Conservation (phyloP, 1,140 invertebrate species). For the Dendroctonus valens region DNA sequence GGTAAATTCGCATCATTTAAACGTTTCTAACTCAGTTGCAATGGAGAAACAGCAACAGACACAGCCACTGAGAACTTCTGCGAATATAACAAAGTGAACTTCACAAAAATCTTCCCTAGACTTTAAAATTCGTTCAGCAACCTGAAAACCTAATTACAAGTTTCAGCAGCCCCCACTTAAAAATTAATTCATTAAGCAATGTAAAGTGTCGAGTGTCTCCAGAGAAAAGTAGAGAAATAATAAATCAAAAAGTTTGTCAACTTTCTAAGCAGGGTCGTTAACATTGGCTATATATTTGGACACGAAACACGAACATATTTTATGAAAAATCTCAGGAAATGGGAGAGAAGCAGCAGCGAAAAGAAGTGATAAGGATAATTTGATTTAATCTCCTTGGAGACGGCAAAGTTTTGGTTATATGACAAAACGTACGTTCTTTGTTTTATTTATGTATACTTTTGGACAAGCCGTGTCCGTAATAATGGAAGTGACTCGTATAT, state of each 20-base stretch:
- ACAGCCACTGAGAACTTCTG: no score
- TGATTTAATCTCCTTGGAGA: constrained; percentile 29
- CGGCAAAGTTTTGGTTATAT: constrained; percentile 23
- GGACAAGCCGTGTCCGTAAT: constrained; percentile 12
- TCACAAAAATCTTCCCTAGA: no score
- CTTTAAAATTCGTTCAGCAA: no score
- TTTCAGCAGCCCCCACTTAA: neutral
- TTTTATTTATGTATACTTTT: constrained; percentile 22
- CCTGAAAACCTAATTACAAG: no score
- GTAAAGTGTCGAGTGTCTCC: neutral
- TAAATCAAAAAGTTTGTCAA: constrained; percentile 25
- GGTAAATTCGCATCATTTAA: no score
- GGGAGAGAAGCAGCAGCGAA: neutral
- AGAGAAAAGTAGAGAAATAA: neutral
- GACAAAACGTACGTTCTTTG: constrained; percentile 22
- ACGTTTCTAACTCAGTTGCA: no score
- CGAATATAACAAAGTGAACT: no score
- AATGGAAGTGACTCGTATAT: constrained; percentile 12
- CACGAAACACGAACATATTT: constrained; percentile 17
- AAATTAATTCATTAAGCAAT: constrained; percentile 4
- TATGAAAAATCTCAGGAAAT: constrained; percentile 21
- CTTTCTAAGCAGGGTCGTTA: constrained; percentile 15
- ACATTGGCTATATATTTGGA: constrained; percentile 13
- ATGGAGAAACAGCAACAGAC: no score
- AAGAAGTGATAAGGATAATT: constrained; percentile 26